These are phyloP conservation scores for Ephialtes manifestator DNA, from an alignment of 2,888 invertebrate genomes.

Conservation along the genomic window DNA sequence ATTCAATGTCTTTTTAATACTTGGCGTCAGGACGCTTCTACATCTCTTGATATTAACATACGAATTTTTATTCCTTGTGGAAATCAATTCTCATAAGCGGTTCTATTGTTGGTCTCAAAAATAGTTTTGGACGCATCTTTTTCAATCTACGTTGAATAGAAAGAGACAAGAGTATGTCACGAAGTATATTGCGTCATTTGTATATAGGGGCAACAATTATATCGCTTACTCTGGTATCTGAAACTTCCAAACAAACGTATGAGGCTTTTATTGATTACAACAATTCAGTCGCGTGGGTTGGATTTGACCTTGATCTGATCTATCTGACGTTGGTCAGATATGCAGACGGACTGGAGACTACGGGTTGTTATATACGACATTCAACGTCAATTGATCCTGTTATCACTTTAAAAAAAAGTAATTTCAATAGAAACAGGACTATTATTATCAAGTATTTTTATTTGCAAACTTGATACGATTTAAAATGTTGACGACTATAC, in stretches of 20 bases:
- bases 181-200: too few relatives aligned
- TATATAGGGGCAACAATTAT: too few relatives aligned
- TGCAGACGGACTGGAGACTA: conserved; percentile 1
- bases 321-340: conserved; percentile 1
- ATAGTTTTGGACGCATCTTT: too few relatives aligned
- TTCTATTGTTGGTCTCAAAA: too few relatives aligned
- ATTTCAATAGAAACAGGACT: neutral
- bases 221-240: neutral
- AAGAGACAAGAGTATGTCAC: too few relatives aligned
- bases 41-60: too few relatives aligned
- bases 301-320: conserved; percentile 17
- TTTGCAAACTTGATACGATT: neutral
- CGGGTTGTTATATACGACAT: neutral
- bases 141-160: too few relatives aligned
- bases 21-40: too few relatives aligned
- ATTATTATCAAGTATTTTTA: neutral
- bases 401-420: neutral
- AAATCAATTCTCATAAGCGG: neutral
- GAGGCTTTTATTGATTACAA: conserved; percentile 35
- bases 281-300: neutral
- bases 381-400: neutral
- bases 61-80: neutral
- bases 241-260: conserved; percentile 4
- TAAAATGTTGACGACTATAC: neutral
- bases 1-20: too few relatives aligned